A percentile compares a stretch with the other conserved stretches of the same genome.
Conservation (phyloP, 37 sponge, comb jelly and placozoan species). For the Oopsacas minuta region DNA sequence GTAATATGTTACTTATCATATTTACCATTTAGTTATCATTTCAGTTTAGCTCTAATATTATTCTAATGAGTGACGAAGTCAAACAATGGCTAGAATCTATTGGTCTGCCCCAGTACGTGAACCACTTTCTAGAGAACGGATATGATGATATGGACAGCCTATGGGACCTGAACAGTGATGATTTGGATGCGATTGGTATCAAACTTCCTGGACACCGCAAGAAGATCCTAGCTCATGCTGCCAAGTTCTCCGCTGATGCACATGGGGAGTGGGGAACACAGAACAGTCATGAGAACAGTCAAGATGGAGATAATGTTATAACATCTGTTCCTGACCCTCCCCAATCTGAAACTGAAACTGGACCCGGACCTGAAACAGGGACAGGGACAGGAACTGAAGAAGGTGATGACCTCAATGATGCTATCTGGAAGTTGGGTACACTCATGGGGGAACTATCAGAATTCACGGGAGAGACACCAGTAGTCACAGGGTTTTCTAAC, state of each 20-base stretch:
- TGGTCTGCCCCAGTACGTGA: constrained; percentile 26
- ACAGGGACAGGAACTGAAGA: neutral
- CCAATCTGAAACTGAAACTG: neutral
- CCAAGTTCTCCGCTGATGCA: neutral
- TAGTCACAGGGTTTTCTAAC: neutral
- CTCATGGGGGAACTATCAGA: neutral
- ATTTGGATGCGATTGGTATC: constrained; percentile 33
- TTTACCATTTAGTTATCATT: too few relatives aligned
- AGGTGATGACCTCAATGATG: constrained; percentile 21
- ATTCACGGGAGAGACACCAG: neutral
- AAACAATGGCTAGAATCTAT: constrained; percentile 23
- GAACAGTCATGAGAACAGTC: neutral
- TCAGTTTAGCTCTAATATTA: too few relatives aligned
- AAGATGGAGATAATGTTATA: too few relatives aligned
- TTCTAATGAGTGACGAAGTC: constrained; percentile 26
- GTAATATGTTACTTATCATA: too few relatives aligned
- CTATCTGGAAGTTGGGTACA: neutral
- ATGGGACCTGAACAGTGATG: constrained; percentile 26
- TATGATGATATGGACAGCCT: constrained; percentile 28
- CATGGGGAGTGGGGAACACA: neutral
- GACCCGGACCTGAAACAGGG: neutral
- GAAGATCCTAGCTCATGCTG: neutral
- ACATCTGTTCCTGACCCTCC: too few relatives aligned
- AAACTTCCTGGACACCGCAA: constrained; percentile 24
- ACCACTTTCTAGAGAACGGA: constrained; percentile 31